These are phyloP conservation scores for Panagrolaimus sp. DNA, from an alignment of 1,140 invertebrate species.

Conservation along the genomic window DNA sequence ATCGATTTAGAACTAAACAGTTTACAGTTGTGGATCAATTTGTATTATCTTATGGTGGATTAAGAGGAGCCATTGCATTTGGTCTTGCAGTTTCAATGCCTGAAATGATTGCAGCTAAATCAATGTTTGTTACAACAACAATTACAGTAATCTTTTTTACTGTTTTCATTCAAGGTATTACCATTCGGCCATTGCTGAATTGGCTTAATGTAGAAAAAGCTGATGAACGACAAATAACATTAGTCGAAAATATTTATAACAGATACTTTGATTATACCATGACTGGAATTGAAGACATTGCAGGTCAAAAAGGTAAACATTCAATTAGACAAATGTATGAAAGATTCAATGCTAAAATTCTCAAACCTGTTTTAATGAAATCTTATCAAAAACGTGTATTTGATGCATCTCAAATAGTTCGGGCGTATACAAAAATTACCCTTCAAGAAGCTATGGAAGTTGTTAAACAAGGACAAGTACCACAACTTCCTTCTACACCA, in stretches of 20 bases:
- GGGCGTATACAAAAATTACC: constrained; percentile 18
- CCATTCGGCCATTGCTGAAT: constrained; percentile 1
- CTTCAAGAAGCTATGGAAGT: constrained; percentile 20
- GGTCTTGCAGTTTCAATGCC: constrained; percentile 60
- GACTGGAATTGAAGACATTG: neutral
- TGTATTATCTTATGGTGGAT: constrained; percentile 47
- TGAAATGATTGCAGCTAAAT: constrained; percentile 56
- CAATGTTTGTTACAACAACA: constrained; percentile 62
- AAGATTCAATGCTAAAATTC: neutral
- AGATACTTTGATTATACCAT: neutral
- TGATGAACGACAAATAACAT: neutral
- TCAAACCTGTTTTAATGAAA: constrained; percentile 13
- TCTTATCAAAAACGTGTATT: constrained; percentile 41
- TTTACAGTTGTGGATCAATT: constrained; percentile 61
- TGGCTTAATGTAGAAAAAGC: neutral
- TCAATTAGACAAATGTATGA: neutral
- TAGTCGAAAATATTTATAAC: constrained; percentile 1
- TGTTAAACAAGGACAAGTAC: neutral
- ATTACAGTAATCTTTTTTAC: constrained; percentile 64
- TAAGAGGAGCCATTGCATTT: constrained; percentile 44
- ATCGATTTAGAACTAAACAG: constrained; percentile 58
- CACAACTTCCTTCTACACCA: no score
- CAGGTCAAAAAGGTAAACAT: neutral
- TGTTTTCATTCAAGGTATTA: constrained; percentile 60
- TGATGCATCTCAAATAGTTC: constrained; percentile 30